Evolutionary conservation across 2,797 vertebrate species (phyloP).

Genomic region (Scyliorhinus canicula): DNA sequence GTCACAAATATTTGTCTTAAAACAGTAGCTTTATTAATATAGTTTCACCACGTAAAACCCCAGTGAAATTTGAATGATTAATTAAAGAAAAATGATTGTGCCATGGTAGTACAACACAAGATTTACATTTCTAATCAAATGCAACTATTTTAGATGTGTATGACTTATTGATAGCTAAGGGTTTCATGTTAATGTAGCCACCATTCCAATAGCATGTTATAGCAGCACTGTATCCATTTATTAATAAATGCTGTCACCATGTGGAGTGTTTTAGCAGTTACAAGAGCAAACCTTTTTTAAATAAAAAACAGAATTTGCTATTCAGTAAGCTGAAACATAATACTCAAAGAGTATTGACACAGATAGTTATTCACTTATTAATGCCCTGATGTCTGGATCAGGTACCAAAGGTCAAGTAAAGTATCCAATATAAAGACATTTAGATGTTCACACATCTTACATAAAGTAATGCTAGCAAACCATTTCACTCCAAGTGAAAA

Average conservation of each 20-base stretch:
- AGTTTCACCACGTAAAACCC: not conserved
- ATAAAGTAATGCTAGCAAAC: not conserved
- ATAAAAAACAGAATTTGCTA: not conserved
- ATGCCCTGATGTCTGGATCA: not conserved
- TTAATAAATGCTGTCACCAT: constrained; percentile 14
- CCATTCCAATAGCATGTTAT: not conserved
- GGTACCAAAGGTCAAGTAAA: not conserved
- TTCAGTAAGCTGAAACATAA: not conserved
- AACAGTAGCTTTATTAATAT: not conserved
- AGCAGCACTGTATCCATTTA: not conserved
- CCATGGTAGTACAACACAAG: no score
- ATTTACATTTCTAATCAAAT: not conserved
- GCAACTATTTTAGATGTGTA: not conserved
- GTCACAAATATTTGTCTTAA: not conserved
- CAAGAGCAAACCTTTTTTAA: not conserved
- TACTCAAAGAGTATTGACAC: not conserved
- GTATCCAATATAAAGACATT: not conserved
- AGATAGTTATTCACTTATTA: not conserved
- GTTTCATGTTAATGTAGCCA: not conserved
- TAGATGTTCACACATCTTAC: not conserved
- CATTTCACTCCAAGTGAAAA: not conserved
- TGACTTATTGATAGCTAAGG: not conserved
- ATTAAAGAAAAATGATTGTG: not conserved
- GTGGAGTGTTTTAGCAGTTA: not conserved
- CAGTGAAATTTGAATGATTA: not conserved